A percentile compares a stretch with the other conserved stretches of the same genome.
Evolutionary conservation across 2,888 invertebrate genomes (phyloP).

Genomic region (Epirrhoe tristata): DNA sequence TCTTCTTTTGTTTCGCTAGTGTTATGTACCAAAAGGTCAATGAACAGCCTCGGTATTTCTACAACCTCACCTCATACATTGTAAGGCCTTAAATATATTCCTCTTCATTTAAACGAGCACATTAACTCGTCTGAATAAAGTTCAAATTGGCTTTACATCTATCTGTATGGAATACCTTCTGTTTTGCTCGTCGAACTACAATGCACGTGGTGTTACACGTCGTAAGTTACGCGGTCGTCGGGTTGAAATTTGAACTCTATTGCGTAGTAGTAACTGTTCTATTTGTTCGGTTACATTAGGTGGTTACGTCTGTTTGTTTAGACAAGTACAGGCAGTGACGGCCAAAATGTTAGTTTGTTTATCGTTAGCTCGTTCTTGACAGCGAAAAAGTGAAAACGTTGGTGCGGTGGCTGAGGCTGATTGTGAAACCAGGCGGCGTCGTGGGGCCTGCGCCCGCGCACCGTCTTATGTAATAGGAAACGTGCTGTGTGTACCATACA

Average conservation of each 20-base stretch:
- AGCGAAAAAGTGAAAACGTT: slow-evolving; percentile 85
- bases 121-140: slow-evolving; percentile 61
- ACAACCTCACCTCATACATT: slow-evolving; percentile 61
- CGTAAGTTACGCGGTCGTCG: slow-evolving; percentile 56
- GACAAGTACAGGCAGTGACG: slow-evolving; percentile 69
- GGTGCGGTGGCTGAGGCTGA: slow-evolving; percentile 73
- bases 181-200: slow-evolving; percentile 59
- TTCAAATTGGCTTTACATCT: slow-evolving; percentile 51
- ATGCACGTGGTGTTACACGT: slow-evolving; percentile 56
- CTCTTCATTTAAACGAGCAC: slow-evolving; percentile 53
- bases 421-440: slow-evolving; percentile 79
- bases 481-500: slow-evolving; percentile 54
- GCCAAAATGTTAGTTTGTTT: slow-evolving; percentile 84
- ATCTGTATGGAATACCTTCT: slow-evolving; percentile 65
- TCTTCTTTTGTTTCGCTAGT: slow-evolving; percentile 81
- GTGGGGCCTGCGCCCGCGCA: slow-evolving; percentile 62
- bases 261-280: slow-evolving; percentile 52
- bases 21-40: slow-evolving; percentile 83
- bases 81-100: slow-evolving; percentile 59
- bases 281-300: slow-evolving; percentile 52
- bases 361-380: slow-evolving; percentile 84
- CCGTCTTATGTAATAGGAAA: slow-evolving; percentile 72
- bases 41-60: slow-evolving; percentile 85
- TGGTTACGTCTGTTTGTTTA: slow-evolving; percentile 55
- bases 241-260: slow-evolving; percentile 66